Conservation (phyloP, 2,888 invertebrate species). For the Scaptomyza caliginosa region DNA sequence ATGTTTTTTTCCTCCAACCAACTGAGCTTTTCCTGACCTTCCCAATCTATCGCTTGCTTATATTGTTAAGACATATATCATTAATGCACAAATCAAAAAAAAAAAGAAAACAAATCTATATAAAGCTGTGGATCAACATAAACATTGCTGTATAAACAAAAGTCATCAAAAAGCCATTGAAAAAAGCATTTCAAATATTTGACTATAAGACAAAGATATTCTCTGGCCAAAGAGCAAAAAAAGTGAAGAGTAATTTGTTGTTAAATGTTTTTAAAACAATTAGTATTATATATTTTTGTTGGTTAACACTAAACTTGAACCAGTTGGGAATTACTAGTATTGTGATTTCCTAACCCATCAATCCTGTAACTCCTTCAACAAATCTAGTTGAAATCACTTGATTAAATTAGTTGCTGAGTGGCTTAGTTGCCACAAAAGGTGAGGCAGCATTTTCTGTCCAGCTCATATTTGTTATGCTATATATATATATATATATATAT, state of each 20-base stretch:
- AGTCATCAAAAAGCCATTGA: not conserved
- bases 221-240: too few relatives aligned
- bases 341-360: not conserved
- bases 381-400: slow-evolving; percentile 23
- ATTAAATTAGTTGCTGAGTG: slow-evolving; percentile 32
- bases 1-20: too few relatives aligned
- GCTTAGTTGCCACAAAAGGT: slow-evolving; percentile 9
- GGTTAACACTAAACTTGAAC: too few relatives aligned
- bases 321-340: slow-evolving; percentile 14
- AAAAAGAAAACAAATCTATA: not conserved
- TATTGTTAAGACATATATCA: slow-evolving; percentile 15
- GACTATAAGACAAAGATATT: not conserved
- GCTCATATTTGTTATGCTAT: not conserved
- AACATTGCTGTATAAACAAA: not conserved
- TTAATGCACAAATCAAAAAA: slow-evolving; percentile 17
- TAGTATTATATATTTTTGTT: too few relatives aligned
- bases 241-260: too few relatives aligned
- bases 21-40: too few relatives aligned
- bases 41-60: too few relatives aligned
- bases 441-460: slow-evolving; percentile 37
- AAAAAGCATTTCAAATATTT: not conserved
- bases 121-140: not conserved
- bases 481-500: too few relatives aligned
- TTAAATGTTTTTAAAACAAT: too few relatives aligned
- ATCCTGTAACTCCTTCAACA: not conserved